A percentile compares a stretch with the other conserved stretches of the same genome.
Conservation (phyloP, 2,888 invertebrate species). For the Cremastinae sp. region DNA sequence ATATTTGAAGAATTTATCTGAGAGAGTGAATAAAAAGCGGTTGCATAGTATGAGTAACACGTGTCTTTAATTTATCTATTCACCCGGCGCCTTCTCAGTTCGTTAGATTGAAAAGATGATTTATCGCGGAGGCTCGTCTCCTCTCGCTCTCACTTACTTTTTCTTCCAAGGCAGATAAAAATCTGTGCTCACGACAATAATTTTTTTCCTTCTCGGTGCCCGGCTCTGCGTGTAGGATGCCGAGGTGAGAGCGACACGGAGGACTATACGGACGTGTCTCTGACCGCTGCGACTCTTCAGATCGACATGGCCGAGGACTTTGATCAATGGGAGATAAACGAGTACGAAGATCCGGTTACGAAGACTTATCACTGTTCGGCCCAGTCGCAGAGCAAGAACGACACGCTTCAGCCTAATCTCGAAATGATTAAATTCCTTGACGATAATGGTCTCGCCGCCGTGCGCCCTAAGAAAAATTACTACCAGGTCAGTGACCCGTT, state of each 20-base stretch:
- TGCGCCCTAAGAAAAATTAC: conserved; percentile 60
- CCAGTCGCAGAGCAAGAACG: conserved; percentile 57
- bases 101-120: conserved; percentile 48
- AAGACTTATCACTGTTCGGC: conserved; percentile 66
- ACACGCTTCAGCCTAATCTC: conserved; percentile 60
- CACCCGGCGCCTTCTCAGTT: not conserved
- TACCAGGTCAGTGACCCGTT: conserved; percentile 61
- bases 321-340: conserved; percentile 65
- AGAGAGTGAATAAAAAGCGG: too few species aligned
- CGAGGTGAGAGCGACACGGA: conserved; percentile 65
- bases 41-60: not conserved
- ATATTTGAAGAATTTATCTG: too few species aligned
- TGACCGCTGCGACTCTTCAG: conserved; percentile 61
- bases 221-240: conserved; percentile 50
- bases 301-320: conserved; percentile 66
- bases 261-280: conserved; percentile 65
- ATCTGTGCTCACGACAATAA: conserved; percentile 58
- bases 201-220: conserved; percentile 54
- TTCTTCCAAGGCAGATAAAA: conserved; percentile 47
- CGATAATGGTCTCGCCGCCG: conserved; percentile 61
- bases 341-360: conserved; percentile 63
- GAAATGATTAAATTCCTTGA: conserved; percentile 62
- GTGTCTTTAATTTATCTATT: conserved; percentile 30
- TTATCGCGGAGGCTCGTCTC: conserved; percentile 34
- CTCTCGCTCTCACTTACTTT: not conserved